Evolutionary conservation across 2,797 vertebrate species (phyloP).

Genomic region (Astyanax mexicanus): DNA sequence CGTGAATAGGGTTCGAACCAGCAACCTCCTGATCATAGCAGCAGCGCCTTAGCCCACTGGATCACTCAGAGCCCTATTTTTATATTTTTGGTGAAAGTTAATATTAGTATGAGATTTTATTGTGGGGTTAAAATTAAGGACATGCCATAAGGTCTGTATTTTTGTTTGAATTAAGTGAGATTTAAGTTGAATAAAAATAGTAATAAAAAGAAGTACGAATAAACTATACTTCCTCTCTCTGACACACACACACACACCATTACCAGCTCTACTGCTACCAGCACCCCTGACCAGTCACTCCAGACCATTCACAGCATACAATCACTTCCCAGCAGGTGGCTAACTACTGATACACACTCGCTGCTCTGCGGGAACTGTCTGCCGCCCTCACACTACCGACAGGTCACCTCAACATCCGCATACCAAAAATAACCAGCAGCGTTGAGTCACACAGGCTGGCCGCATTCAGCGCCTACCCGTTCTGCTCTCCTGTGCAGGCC

Average conservation of each 20-base stretch:
- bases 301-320: constrained; percentile 17
- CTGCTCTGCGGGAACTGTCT: constrained; percentile 16
- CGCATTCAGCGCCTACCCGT: neutral
- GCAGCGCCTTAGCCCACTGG: too few relatives aligned
- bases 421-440: constrained; percentile 26
- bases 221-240: neutral
- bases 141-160: too few relatives aligned
- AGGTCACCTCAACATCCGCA: constrained; percentile 17
- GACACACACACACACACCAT: constrained; percentile 31
- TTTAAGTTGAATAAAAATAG: too few relatives aligned
- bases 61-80: too few relatives aligned
- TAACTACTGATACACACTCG: constrained; percentile 8
- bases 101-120: too few relatives aligned
- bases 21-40: too few relatives aligned
- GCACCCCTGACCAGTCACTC: constrained; percentile 8
- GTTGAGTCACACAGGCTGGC: constrained; percentile 15
- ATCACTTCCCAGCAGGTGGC: neutral
- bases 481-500: constrained; percentile 9
- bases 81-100: too few relatives aligned
- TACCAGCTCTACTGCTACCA: neutral
- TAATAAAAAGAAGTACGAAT: neutral
- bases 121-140: too few relatives aligned
- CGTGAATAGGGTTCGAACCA: too few relatives aligned
- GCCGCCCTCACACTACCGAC: constrained; percentile 13
- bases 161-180: too few relatives aligned